These are phyloP conservation scores for Lasiurus cinereus DNA, from an alignment of 2,113 vertebrate genomes.

Conservation along the genomic window DNA sequence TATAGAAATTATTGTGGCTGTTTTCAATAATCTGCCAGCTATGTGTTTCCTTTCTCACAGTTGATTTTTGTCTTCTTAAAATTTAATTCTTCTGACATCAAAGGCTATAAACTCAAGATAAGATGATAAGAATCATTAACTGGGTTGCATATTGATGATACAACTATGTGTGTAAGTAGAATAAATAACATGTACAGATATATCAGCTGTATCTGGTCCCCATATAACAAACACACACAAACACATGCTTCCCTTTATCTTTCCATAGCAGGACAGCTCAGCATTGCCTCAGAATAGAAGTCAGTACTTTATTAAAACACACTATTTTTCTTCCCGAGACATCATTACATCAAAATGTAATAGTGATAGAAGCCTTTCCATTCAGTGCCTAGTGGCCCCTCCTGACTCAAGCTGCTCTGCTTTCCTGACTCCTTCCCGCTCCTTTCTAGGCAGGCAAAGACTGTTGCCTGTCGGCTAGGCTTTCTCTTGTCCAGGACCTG, in stretches of 20 bases:
- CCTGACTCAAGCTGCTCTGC: slow-evolving; percentile 77
- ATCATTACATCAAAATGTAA: slow-evolving; percentile 77
- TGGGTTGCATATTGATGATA: neutral
- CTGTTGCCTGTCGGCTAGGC: slow-evolving; percentile 79
- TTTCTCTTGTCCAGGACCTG: slow-evolving; percentile 83
- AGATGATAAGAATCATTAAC: neutral
- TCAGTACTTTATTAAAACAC: slow-evolving; percentile 74
- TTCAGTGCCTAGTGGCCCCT: slow-evolving; percentile 68
- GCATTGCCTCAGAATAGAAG: neutral
- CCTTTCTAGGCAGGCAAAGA: slow-evolving; percentile 81
- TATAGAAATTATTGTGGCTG: neutral
- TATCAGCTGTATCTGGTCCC: neutral
- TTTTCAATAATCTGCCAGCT: neutral
- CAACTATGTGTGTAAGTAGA: neutral
- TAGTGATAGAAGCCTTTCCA: slow-evolving; percentile 61
- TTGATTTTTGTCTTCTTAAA: slow-evolving; percentile 11
- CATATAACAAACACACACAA: neutral
- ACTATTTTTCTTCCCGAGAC: slow-evolving; percentile 80
- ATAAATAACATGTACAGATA: neutral
- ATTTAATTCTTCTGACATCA: slow-evolving; percentile 41
- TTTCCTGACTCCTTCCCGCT: slow-evolving; percentile 68
- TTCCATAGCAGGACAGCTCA: neutral
- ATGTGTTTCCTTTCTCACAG: neutral
- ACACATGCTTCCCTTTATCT: neutral
- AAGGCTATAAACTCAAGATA: neutral